A percentile compares a stretch with the other conserved stretches of the same genome.
phyloP scores from a whole-genome alignment of 1,140 invertebrate species.

The Mycetomoellerius zeteki region DNA sequence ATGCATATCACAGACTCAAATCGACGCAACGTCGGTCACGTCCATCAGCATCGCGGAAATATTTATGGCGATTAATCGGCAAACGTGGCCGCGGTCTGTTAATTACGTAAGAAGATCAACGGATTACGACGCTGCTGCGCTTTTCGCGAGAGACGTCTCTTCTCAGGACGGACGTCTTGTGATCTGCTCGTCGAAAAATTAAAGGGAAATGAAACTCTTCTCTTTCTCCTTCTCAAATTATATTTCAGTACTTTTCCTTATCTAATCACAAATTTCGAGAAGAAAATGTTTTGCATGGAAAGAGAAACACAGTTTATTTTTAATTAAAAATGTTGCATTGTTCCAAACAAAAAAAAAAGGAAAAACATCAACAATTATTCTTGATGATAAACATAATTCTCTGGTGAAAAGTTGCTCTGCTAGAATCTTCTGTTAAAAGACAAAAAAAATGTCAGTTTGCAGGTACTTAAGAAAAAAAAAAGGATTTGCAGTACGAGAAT shows the following conservation, averaged over 20 bases:
- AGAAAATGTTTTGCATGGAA: neutral
- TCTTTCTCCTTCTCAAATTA: neutral
- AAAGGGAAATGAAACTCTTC: neutral
- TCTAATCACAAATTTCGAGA: neutral
- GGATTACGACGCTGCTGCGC: slow-evolving; percentile 69
- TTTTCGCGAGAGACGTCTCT: slow-evolving; percentile 46
- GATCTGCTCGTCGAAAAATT: neutral
- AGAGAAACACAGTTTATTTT: neutral
- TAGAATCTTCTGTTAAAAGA: too few relatives aligned
- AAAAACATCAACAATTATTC: neutral
- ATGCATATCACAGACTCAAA: slow-evolving; percentile 44
- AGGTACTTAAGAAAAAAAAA: too few relatives aligned
- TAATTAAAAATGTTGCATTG: neutral
- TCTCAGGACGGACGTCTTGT: neutral
- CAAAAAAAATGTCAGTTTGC: too few relatives aligned
- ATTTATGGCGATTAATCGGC: slow-evolving; percentile 72
- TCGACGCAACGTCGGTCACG: slow-evolving; percentile 50
- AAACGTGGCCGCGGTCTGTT: slow-evolving; percentile 55
- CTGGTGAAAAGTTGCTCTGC: too few relatives aligned
- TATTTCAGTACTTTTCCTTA: neutral
- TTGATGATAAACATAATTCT: neutral
- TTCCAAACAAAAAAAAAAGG: neutral
- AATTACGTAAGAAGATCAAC: slow-evolving; percentile 80
- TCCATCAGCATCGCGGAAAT: slow-evolving; percentile 74
- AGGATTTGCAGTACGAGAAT: too few relatives aligned